Percentiles rank a stretch among this genome's conserved stretches.
phyloP scores from a whole-genome alignment of 2,797 vertebrate species.

The Thalassophryne amazonica region DNA sequence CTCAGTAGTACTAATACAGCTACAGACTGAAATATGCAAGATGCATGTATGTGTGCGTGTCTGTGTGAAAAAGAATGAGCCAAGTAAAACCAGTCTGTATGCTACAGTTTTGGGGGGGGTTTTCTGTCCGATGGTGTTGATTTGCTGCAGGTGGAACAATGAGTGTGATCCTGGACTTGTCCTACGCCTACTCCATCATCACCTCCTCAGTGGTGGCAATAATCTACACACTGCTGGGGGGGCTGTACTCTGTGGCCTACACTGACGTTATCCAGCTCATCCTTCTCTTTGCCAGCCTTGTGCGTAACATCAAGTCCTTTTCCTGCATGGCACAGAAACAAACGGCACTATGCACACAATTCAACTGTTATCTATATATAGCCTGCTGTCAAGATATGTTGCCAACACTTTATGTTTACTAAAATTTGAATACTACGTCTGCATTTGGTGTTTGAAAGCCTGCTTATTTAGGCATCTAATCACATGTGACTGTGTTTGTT shows the following conservation, averaged over 20 bases:
- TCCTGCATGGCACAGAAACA: no score
- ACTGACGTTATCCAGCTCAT: constrained; percentile 81
- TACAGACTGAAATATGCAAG: not conserved
- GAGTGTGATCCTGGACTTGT: constrained; percentile 80
- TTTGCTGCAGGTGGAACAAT: constrained; percentile 80
- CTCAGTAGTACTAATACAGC: not conserved
- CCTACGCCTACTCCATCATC: constrained; percentile 75
- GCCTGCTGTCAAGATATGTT: no score
- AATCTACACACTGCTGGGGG: constrained; percentile 82
- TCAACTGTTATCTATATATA: no score
- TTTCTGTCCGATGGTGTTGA: no score
- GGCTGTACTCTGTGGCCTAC: constrained; percentile 81
- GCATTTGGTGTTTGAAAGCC: not conserved
- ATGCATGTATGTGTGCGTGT: constrained; percentile 40
- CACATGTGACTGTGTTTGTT: constrained; percentile 38
- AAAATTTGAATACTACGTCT: no score
- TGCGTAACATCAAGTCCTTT: constrained; percentile 62
- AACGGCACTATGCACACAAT: no score
- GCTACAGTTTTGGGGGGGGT: no score
- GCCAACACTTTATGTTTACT: no score
- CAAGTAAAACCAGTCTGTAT: constrained; percentile 27
- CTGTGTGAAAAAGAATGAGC: constrained; percentile 35
- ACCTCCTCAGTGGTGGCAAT: constrained; percentile 79
- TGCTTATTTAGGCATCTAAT: constrained; percentile 1
- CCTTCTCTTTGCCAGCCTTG: constrained; percentile 82